These are phyloP conservation scores for Globodera ellingtonae DNA, from an alignment of 1,140 invertebrate species.

Conservation along the genomic window DNA sequence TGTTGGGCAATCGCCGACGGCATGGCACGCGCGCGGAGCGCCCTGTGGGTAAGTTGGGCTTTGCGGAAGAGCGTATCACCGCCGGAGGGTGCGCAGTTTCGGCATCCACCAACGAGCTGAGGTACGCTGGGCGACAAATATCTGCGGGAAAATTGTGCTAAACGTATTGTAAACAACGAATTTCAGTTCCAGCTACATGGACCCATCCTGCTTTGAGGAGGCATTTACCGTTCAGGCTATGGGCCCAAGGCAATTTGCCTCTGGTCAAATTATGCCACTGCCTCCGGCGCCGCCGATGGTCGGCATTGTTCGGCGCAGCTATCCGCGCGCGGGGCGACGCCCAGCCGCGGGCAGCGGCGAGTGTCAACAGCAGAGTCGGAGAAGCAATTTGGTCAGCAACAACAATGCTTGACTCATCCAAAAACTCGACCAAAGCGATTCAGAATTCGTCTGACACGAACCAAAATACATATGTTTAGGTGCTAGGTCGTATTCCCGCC, in stretches of 20 bases:
- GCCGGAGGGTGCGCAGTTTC: no score
- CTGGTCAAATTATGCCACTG: background rate
- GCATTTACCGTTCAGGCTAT: background rate
- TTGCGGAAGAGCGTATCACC: no score
- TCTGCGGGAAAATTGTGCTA: no score
- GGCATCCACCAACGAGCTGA: no score
- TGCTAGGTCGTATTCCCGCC: no score
- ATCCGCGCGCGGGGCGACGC: background rate
- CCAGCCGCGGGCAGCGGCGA: background rate
- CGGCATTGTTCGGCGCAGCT: background rate
- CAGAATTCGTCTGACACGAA: no score
- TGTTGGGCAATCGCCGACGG: background rate
- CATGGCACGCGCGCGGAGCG: no score
- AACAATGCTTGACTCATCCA: no score
- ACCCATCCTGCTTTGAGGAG: background rate
- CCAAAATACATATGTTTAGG: no score
- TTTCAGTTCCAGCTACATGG: background rate
- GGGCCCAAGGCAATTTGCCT: background rate
- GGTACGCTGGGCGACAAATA: no score
- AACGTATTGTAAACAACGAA: background rate
- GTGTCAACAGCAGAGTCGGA: background rate
- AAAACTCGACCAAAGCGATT: no score
- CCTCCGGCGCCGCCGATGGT: background rate
- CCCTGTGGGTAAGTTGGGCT: no score
- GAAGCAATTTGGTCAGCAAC: background rate